A percentile compares a stretch with the other conserved stretches of the same genome.
These are phyloP conservation scores for Recurvirostra avosetta DNA, from an alignment of 2,113 vertebrate species.

Conservation along the genomic window DNA sequence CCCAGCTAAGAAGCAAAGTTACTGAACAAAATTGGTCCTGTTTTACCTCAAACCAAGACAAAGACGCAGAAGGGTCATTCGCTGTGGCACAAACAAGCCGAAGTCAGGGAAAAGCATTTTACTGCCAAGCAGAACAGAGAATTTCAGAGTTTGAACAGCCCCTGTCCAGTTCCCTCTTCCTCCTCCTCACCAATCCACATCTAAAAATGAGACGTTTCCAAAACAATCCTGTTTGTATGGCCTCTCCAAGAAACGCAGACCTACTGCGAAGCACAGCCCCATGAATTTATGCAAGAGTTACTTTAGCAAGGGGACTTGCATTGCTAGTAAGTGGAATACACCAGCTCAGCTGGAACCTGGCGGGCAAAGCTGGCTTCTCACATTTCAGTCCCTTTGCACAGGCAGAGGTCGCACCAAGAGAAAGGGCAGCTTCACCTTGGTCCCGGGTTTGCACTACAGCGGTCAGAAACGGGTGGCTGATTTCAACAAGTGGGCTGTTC, in stretches of 20 bases:
- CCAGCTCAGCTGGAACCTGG: neutral
- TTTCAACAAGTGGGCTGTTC: neutral
- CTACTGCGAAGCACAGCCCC: neutral
- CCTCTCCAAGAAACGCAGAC: neutral
- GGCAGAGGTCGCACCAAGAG: neutral
- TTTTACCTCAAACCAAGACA: no score
- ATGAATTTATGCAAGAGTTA: neutral
- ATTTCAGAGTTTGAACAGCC: neutral
- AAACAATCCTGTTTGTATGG: neutral
- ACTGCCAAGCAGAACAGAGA: neutral
- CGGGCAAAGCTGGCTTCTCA: neutral
- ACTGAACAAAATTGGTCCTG: no score
- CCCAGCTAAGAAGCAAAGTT: no score
- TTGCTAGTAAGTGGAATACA: neutral
- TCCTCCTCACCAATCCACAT: neutral
- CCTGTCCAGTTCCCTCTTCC: neutral
- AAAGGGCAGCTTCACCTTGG: constrained; percentile 23
- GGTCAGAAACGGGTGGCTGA: rapidly evolving
- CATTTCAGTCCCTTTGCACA: neutral
- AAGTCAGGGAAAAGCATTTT: neutral
- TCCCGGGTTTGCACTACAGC: neutral
- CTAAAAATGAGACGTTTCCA: neutral
- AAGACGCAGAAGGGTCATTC: neutral
- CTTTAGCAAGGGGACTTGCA: neutral
- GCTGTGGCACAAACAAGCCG: neutral